Conservation (phyloP, 2,797 vertebrate genomes). For the Loriculus beryllinus region DNA sequence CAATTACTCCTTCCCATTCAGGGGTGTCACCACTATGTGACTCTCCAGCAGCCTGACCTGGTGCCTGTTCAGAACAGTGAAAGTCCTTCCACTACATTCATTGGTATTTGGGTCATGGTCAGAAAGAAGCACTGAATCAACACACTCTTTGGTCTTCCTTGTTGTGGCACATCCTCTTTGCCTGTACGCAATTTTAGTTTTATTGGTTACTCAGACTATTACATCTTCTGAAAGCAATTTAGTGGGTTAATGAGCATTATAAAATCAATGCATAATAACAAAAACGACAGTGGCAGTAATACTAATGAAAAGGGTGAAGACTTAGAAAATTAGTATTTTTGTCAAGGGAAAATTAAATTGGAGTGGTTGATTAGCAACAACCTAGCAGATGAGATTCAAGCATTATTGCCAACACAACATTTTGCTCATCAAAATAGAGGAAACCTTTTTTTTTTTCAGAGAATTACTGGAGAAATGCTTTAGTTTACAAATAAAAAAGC, state of each 20-base stretch:
- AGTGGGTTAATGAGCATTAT: neutral
- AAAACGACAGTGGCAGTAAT: neutral
- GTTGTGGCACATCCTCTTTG: neutral
- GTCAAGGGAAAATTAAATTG: neutral
- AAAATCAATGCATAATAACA: neutral
- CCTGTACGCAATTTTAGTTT: neutral
- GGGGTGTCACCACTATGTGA: neutral
- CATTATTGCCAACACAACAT: neutral
- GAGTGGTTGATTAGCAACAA: fast-evolving
- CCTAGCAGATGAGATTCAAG: neutral
- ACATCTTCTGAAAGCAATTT: neutral
- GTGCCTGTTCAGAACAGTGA: neutral
- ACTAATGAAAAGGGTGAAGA: neutral
- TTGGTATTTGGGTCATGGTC: neutral
- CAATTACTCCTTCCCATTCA: neutral
- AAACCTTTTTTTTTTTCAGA: neutral
- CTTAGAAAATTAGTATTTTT: neutral
- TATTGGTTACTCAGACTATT: neutral
- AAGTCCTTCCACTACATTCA: neutral
- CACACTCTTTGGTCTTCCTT: neutral
- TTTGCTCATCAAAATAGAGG: neutral
- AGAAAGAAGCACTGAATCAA: neutral
- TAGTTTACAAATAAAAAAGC: neutral
- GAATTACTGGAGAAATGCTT: neutral
- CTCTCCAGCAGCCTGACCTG: neutral